Conservation (phyloP, 2,888 invertebrate species). For the Standfussiana lucernea region DNA sequence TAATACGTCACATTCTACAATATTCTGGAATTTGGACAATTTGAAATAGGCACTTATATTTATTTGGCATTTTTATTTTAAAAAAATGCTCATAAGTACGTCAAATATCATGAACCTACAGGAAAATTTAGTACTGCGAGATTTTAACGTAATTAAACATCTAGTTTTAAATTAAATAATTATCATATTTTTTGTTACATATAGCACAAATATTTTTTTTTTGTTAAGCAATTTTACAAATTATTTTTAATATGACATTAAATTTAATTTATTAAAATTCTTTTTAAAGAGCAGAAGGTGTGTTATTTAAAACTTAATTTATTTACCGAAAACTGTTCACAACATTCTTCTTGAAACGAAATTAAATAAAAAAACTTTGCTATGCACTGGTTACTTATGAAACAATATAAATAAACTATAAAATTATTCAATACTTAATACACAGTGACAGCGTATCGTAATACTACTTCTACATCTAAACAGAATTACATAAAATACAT, state of each 20-base stretch:
- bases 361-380: not conserved
- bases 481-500: constrained; percentile 26
- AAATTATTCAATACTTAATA: constrained; percentile 24
- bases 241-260: not conserved
- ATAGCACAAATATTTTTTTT: not conserved
- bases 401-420: not conserved
- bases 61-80: constrained; percentile 5
- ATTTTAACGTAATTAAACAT: constrained; percentile 10
- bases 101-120: not conserved
- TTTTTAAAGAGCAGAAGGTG: not conserved
- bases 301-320: not conserved
- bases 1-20: not conserved
- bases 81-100: not conserved
- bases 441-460: constrained; percentile 2
- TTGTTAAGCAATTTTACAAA: not conserved
- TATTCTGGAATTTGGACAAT: constrained; percentile 37
- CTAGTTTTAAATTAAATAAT: constrained; percentile 9
- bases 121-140: not conserved
- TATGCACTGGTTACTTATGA: not conserved
- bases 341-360: not conserved
- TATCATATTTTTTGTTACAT: not conserved
- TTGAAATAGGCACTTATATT: constrained; percentile 50
- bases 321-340: not conserved
- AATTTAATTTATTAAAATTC: too few relatives aligned
- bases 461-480: constrained; percentile 26